Percentiles rank a stretch among this genome's conserved stretches.
Conservation (phyloP, 2,888 invertebrate genomes). For the Ennomos fuscantarius region DNA sequence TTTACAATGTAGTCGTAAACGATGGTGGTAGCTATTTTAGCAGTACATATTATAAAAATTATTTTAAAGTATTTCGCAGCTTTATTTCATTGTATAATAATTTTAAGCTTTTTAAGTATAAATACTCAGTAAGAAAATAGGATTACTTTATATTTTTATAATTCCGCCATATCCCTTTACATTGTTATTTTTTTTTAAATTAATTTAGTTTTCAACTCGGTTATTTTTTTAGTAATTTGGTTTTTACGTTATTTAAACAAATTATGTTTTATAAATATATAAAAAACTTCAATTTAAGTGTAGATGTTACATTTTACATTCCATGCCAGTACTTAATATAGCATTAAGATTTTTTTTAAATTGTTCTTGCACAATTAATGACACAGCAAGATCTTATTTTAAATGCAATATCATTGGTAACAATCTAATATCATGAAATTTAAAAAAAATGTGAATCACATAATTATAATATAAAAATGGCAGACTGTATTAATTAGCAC, state of each 20-base stretch:
- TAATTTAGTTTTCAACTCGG: conserved; percentile 2
- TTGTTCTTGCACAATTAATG: conserved; percentile 1
- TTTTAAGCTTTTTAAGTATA: conserved; percentile 46
- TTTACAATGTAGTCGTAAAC: conserved; percentile 24
- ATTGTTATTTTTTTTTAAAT: conserved; percentile 20
- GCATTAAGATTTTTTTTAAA: conserved; percentile 28
- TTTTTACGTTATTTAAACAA: not conserved
- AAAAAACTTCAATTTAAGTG: not conserved
- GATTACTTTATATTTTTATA: conserved; percentile 27
- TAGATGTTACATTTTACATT: conserved; percentile 49
- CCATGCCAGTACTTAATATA: conserved; percentile 76
- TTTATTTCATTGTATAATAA: conserved; percentile 42
- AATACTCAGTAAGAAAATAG: conserved; percentile 35
- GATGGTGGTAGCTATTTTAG: conserved; percentile 50
- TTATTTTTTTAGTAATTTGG: conserved; percentile 2
- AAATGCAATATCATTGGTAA: too few species aligned
- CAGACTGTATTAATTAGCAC: too few species aligned
- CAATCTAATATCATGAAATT: too few species aligned
- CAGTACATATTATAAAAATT: conserved; percentile 41
- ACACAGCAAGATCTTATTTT: not conserved
- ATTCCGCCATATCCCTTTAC: conserved; percentile 37
- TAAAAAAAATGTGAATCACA: too few species aligned
- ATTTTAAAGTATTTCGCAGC: conserved; percentile 48
- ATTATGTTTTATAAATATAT: not conserved
- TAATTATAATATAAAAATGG: too few species aligned